Evolutionary conservation across 2,797 vertebrate genomes (phyloP), one percentile per base, ranked within the genome.

Genomic region (Acipenser oxyrinchus): DNA sequence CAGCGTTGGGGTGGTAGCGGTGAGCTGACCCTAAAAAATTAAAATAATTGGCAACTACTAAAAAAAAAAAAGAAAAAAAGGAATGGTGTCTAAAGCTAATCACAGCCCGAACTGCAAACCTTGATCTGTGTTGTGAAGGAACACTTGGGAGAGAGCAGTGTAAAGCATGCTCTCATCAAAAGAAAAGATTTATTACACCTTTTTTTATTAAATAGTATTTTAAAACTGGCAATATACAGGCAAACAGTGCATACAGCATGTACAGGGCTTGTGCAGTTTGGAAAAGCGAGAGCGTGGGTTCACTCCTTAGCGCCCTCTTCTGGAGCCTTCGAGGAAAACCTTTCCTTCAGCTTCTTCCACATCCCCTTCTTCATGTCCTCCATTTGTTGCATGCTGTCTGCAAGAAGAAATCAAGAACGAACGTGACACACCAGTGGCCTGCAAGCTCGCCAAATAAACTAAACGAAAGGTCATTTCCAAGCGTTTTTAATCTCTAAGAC

Each of bases 311-410:
- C 85, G 76, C 76, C 75, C 1, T 95, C 94, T 74, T 96, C 93
- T 0, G 91, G 78, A 64, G 82, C 78, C 79, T 92, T 92, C 65
- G 91, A 78, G 70, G 86, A 90, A 74, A 99, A 94, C 80, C 88
- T 93, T 49, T 93, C 86, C 85, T 86, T 90, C 65, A 98, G 75
- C 0, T 86, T 91, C 77, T 87, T 95, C 96, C 95, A 98, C 66
- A 91, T 82, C 66, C 95, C 89, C 79, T 92, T 96, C 78, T 96
- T 94, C 69, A 91, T 88, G 15, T 95, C 93, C 55, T 95, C 92
- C 82, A 91, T 89, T 74, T 95, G 92, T 75, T 94, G 91, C 84
- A 95, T 72, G 69, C 77, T 87, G 62, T 93, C 97, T 98, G 81
- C 62, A 78, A 67, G 69, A 69, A 63, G 66, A 62, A 65, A 62